phyloP scores from a whole-genome alignment of 2,113 vertebrate genomes.

The Lucifuga dentata region DNA sequence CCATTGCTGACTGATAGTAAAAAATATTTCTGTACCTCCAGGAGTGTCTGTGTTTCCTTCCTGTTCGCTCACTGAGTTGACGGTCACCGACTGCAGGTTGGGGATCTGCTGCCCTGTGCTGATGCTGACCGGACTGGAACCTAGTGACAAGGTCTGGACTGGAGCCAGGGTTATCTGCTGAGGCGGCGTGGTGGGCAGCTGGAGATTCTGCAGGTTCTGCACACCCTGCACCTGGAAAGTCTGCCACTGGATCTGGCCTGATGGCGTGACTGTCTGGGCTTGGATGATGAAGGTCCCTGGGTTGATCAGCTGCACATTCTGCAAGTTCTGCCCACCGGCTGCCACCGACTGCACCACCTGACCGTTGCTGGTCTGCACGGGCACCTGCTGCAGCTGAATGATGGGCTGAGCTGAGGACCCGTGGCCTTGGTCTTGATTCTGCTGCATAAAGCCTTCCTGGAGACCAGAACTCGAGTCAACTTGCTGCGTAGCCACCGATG shows the following conservation, averaged over 20 bases:
- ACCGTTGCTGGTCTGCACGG: slow-evolving; percentile 90
- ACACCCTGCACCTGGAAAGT: slow-evolving; percentile 99
- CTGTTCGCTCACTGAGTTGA: slow-evolving; percentile 94
- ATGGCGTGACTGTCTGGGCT: slow-evolving; percentile 97
- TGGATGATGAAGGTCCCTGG: slow-evolving; percentile 99
- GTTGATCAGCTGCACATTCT: slow-evolving; percentile 97
- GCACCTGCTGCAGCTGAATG: slow-evolving; percentile 94
- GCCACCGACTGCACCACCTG: slow-evolving; percentile 93
- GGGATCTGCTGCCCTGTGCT: slow-evolving; percentile 94
- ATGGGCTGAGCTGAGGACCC: slow-evolving; percentile 90
- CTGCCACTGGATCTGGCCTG: slow-evolving; percentile 99
- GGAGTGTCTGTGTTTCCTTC: slow-evolving; percentile 90
- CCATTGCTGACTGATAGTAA: no score
- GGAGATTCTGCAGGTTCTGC: slow-evolving; percentile 98
- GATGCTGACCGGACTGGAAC: slow-evolving; percentile 91
- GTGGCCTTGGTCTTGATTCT: slow-evolving; percentile 92
- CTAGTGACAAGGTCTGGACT: slow-evolving; percentile 96
- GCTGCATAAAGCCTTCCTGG: slow-evolving; percentile 92
- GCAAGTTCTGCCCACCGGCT: slow-evolving; percentile 87
- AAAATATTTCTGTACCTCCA: slow-evolving; percentile 84
- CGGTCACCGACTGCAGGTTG: slow-evolving; percentile 97
- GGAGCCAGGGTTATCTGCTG: slow-evolving; percentile 98
- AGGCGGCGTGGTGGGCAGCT: slow-evolving; percentile 93
- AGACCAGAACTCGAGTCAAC: slow-evolving; percentile 88
- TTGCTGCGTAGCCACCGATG: slow-evolving; percentile 84